Evolutionary conservation across 1,140 invertebrate species (phyloP), one percentile per base, ranked within the genome.

Genomic region (Mamestra configurata): DNA sequence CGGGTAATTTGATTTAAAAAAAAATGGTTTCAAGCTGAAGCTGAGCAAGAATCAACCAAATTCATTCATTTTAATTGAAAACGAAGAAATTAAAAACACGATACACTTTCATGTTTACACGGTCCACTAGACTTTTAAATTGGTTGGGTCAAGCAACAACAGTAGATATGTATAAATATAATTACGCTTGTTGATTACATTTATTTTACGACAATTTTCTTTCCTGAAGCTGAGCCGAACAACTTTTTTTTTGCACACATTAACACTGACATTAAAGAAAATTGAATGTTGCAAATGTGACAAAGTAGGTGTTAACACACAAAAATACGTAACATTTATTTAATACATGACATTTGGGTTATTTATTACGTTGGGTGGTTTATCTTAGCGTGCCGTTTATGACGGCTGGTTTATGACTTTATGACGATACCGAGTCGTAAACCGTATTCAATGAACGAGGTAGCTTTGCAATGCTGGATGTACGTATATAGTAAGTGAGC

Each of bases 371-470:
- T 66, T 40, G 18, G 4, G 8, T 11, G 35, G 31, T 40, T 37
- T 40, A 66, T 66, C 61, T 43, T 27, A 15, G 10, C 31, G 35
- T 15, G 4, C 0, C 18, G n/a, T 66, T 66, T 66, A 66, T 8
- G 35, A 66, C 1, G 10, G 10, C 5, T 1, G 35, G 10, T 66
- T 35, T 13, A 15, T 31, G 10, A 22, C 13, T 59, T 31, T 59
- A 40, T 66, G 61, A 11, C 10, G 35, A 40, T 22, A 66, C 61
- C 8, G 35, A 20, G 61, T 66, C 61, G 61, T 66, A 66, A 66
- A 22, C 0, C 6, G 8, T 11, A 66, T 40, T 66, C 35, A 66
- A 37, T 40, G 61, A 40, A 66, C n/a, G 35, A 66, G 53, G 22
- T 15, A 24, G 53, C 22, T 57, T 57, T 24, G 53, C 22, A 24